Evolutionary conservation across 1,140 invertebrate genomes (phyloP), one percentile per base, ranked within the genome.

Genomic region (Apis laboriosa): DNA sequence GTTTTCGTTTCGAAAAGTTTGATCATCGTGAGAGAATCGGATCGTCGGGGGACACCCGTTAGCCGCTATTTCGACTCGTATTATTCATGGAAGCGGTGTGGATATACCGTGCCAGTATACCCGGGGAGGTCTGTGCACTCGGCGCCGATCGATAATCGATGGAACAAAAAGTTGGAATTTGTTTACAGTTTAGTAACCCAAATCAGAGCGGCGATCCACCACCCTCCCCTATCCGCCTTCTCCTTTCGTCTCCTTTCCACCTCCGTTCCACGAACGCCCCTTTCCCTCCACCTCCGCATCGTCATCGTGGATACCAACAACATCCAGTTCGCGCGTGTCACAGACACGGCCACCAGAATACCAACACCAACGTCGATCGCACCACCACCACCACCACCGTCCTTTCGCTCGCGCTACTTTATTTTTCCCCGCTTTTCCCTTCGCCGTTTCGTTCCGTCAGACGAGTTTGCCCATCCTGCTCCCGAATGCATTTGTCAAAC

Each of bases 161-260:
- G 76, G 86, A 87, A 90, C 89, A 91, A 92, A 92, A 92, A 92
- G 90, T 90, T 87, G 67, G 89, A 92, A 92, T 93, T 93, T 93
- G 92, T 93, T 93, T 93, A 93, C 92, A 92, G 92, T 92, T 93
- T 93, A 92, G 92, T 93, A 93, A 93, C 92, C 92, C 92, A 93
- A 93, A 93, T 93, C 91, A 89, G 86, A 82, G 87, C 84, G 78
- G 83, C 80, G 84, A 86, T 3, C 17, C 61, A 64, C 79, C 72
- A 80, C 76, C 68, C 83, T 75, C 75, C 72, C 24, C 21, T n/a
- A 58, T 77, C 81, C 72, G n/a, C 61, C 24, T 64, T 58, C 76
- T 64, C 82, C 71, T 67, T 70, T 71, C 77, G 56, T 4, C 64
- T 56, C 13, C n/a, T 66, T 53, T 28, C 12, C 51, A 51, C 24